These are phyloP conservation scores for Neoarius graeffei DNA, from an alignment of 2,113 vertebrate species.

Conservation along the genomic window DNA sequence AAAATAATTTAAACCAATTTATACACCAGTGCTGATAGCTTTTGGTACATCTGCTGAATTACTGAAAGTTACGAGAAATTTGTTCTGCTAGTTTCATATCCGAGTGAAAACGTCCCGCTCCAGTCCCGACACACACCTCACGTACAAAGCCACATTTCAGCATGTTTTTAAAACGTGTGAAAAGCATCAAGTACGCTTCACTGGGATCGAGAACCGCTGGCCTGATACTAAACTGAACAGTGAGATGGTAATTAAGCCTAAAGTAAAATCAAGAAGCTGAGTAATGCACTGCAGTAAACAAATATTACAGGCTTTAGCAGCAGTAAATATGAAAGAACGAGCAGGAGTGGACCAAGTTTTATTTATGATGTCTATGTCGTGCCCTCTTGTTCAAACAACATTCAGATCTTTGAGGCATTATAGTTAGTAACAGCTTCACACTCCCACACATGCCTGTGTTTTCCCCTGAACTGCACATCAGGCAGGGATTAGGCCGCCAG, in stretches of 20 bases:
- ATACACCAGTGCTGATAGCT: background rate
- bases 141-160: background rate
- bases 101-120: background rate
- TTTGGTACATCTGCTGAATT: background rate
- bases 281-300: background rate
- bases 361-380: background rate
- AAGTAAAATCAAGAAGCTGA: background rate
- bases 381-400: background rate
- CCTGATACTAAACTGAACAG: background rate
- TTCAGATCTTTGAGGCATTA: background rate
- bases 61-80: background rate
- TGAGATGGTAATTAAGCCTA: background rate
- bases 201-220: background rate
- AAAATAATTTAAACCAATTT: background rate
- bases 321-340: background rate
- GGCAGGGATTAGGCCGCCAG: conserved; percentile 7
- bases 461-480: conserved; percentile 19
- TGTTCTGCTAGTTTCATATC: background rate
- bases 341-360: background rate
- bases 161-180: background rate
- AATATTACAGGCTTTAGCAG: background rate
- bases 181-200: background rate
- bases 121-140: background rate
- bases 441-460: conserved; percentile 19
- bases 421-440: conserved; percentile 7